Conservation (phyloP, 2,113 vertebrate species). For the Cebidichthys violaceus region DNA sequence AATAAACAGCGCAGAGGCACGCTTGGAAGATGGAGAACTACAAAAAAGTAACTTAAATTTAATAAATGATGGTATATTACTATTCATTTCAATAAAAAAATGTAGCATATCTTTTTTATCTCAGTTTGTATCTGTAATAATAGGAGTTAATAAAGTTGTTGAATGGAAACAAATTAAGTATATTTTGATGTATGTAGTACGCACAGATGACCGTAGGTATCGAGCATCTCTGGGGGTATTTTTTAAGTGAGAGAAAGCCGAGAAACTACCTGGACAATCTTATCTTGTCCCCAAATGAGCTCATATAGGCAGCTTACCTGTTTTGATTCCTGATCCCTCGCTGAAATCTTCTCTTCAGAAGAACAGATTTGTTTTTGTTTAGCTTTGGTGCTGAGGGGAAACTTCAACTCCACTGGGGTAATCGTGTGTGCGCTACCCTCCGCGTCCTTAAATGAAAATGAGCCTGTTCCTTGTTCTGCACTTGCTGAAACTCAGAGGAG, state of each 20-base stretch:
- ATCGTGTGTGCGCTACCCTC: constrained; percentile 23
- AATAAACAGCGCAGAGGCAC: constrained; percentile 14
- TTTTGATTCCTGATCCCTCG: not conserved
- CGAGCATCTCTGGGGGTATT: not conserved
- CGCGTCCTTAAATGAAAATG: constrained; percentile 42
- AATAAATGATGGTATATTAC: not conserved
- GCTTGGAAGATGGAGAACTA: constrained; percentile 9
- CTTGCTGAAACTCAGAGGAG: constrained; percentile 69
- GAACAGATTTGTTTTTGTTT: not conserved
- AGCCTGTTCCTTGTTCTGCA: constrained; percentile 53
- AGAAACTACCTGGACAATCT: not conserved
- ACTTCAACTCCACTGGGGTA: constrained; percentile 12
- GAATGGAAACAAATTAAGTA: too few relatives aligned
- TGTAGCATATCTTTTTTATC: not conserved
- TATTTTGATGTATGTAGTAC: not conserved
- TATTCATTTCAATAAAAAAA: not conserved
- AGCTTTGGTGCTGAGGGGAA: not conserved
- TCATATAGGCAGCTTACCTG: constrained; percentile 44
- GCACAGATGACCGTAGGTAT: not conserved
- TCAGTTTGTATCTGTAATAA: not conserved
- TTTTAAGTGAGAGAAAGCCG: not conserved
- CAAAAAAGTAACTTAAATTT: not conserved
- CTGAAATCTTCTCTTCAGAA: not conserved
- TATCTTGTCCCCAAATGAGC: not conserved
- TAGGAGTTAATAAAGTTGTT: not conserved